These are phyloP conservation scores for Kryphioiulus occultus DNA, from an alignment of 2,888 invertebrate species.

Conservation along the genomic window DNA sequence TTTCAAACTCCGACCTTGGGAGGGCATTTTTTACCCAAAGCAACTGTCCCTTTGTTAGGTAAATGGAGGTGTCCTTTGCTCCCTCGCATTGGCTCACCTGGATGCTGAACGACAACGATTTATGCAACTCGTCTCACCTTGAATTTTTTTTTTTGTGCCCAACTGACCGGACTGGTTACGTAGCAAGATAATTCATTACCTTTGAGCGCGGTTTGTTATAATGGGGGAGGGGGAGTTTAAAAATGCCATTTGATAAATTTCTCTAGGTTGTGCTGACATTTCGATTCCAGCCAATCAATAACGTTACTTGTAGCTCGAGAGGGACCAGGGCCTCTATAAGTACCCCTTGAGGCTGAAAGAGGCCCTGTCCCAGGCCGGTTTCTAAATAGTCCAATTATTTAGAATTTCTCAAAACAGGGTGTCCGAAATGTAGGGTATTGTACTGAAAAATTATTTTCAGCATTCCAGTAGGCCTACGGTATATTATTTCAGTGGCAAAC, in stretches of 20 bases:
- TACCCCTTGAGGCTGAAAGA: background rate
- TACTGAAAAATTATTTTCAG: too few species aligned
- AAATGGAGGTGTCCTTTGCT: conserved; percentile 33
- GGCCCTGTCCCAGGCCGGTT: too few species aligned
- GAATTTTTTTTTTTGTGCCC: background rate
- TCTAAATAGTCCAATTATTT: too few species aligned
- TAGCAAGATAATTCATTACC: background rate
- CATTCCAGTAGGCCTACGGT: too few species aligned
- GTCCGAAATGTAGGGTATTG: too few species aligned
- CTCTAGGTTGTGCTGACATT: background rate
- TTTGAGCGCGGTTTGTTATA: background rate
- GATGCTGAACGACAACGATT: background rate
- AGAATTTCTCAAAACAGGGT: too few species aligned
- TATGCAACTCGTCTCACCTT: conserved; percentile 26
- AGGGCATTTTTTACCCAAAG: background rate
- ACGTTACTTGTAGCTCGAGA: background rate
- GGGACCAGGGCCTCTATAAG: background rate
- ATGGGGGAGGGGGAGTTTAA: too few species aligned
- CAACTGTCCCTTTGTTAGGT: conserved; percentile 11
- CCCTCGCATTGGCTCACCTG: background rate
- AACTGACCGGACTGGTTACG: background rate
- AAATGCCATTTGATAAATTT: background rate
- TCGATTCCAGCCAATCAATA: background rate
- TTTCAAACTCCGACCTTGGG: background rate
- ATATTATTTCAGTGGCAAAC: too few species aligned